Percentiles rank a stretch among this genome's conserved stretches.
These are phyloP conservation scores for Hydropotes inermis DNA, from an alignment of 2,113 vertebrate species.

Conservation along the genomic window DNA sequence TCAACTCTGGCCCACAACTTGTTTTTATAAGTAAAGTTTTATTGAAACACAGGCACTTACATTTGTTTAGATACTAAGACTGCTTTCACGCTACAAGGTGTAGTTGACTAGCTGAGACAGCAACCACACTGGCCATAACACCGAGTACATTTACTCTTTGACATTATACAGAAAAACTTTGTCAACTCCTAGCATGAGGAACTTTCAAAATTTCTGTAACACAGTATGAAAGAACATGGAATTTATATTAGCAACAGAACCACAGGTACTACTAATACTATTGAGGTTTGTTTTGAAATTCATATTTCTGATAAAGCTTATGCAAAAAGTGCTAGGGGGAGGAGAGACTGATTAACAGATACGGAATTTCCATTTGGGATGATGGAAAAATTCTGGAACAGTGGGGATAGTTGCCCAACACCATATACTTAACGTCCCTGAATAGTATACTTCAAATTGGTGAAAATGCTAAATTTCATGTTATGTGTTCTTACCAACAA, in stretches of 20 bases:
- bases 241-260: background rate
- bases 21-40: conserved; percentile 28
- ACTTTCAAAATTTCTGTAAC: background rate
- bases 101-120: background rate
- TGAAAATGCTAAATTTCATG: background rate
- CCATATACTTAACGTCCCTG: background rate
- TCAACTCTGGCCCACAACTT: background rate
- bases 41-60: background rate
- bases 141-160: background rate
- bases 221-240: background rate
- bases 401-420: no score
- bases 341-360: background rate
- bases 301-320: background rate
- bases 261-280: background rate
- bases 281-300: background rate
- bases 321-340: background rate
- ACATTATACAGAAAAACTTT: background rate
- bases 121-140: rapidly evolving
- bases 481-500: no score
- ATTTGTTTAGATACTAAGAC: background rate
- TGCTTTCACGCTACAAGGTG: background rate
- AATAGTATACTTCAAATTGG: background rate
- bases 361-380: background rate
- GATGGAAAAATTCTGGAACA: background rate
- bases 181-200: background rate